These are phyloP conservation scores for Caranx melampygus DNA, from an alignment of 2,113 vertebrate genomes.

Conservation along the genomic window DNA sequence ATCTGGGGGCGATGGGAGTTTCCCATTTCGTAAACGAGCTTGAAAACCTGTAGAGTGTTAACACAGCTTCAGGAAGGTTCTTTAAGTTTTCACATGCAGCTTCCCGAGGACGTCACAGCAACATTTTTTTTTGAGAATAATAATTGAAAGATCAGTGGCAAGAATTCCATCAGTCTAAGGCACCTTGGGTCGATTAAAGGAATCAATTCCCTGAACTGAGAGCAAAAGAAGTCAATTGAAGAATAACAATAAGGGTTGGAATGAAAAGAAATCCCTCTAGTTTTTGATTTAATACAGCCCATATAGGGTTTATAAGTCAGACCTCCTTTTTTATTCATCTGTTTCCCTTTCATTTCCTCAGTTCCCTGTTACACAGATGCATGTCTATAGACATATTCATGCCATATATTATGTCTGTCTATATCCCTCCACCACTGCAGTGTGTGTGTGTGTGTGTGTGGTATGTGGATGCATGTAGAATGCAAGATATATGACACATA, in stretches of 20 bases:
- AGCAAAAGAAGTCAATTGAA: neutral
- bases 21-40: neutral
- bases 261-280: neutral
- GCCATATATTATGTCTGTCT: neutral
- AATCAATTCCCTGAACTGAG: slow-evolving; percentile 16
- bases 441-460: neutral
- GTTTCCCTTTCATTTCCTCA: neutral
- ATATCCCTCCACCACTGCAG: neutral
- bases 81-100: neutral
- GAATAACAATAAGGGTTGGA: neutral
- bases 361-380: neutral
- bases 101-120: neutral
- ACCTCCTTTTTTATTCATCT: neutral
- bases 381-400: neutral
- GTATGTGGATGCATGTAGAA: neutral
- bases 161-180: slow-evolving; percentile 6
- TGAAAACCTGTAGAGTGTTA: neutral
- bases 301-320: neutral
- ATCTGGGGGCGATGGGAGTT: neutral
- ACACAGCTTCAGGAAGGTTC: neutral
- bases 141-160: slow-evolving; percentile 16
- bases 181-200: neutral
- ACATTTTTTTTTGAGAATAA: slow-evolving; percentile 8
- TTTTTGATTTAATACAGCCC: neutral
- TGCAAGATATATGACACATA: neutral